Evolutionary conservation across 2,797 vertebrate genomes (phyloP).

Genomic region (Synanceia verrucosa): DNA sequence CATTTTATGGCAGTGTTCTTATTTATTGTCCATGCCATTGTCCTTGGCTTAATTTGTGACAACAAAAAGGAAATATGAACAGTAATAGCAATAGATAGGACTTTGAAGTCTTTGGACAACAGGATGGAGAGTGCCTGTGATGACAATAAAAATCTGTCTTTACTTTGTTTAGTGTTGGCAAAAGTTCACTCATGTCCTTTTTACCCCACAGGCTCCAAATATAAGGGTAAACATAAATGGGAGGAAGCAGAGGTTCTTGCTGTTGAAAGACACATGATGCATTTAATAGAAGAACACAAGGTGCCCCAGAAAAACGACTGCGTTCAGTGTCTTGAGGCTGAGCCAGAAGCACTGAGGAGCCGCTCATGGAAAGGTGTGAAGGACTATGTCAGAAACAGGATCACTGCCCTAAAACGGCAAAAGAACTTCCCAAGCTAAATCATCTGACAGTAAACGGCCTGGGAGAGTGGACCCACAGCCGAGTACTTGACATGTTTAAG

Average conservation of each 20-base stretch:
- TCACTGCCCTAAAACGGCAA: slow-evolving; percentile 62
- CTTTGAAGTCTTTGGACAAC: neutral
- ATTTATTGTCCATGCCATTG: neutral
- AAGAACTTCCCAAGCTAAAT: neutral
- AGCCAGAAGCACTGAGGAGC: slow-evolving; percentile 44
- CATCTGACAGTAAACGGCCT: neutral
- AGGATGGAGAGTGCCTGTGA: neutral
- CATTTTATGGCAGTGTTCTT: neutral
- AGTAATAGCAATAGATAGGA: neutral
- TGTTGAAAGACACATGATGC: slow-evolving; percentile 68
- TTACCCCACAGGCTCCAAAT: slow-evolving; percentile 11
- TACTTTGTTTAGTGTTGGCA: neutral
- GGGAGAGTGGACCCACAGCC: neutral
- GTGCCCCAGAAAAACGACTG: slow-evolving; percentile 73
- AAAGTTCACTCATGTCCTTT: neutral
- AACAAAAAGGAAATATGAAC: neutral
- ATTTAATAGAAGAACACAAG: slow-evolving; percentile 54
- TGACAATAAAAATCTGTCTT: neutral
- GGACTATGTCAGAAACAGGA: slow-evolving; percentile 72
- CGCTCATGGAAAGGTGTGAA: slow-evolving; percentile 71
- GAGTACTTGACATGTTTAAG: neutral
- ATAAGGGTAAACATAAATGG: slow-evolving; percentile 50
- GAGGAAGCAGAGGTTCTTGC: slow-evolving; percentile 54
- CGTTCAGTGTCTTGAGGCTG: slow-evolving; percentile 60
- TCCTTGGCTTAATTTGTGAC: neutral